Evolutionary conservation across 64 coral and sea anemone genomes (phyloP).

Genomic region (Montipora foliosa): DNA sequence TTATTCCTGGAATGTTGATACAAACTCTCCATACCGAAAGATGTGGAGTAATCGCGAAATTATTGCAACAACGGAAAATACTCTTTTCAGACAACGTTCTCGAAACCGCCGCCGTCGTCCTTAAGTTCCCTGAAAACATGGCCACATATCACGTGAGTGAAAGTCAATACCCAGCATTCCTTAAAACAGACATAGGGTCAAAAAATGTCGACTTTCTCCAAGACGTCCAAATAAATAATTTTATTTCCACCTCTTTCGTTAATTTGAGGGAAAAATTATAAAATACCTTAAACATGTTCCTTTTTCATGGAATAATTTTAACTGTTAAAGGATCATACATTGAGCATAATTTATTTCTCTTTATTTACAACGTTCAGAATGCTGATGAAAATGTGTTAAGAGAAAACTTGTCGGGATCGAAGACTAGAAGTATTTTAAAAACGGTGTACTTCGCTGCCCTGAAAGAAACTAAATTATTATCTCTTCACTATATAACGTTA

Average conservation of each 20-base stretch:
- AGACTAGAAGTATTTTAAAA: background rate
- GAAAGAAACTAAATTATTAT: background rate
- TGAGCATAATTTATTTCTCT: background rate
- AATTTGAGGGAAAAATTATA: background rate
- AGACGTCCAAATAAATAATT: background rate
- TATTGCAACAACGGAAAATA: too few species aligned
- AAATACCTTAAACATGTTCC: background rate
- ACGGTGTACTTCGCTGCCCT: background rate
- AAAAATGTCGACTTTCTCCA: background rate
- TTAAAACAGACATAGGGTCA: too few species aligned
- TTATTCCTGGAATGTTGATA: too few species aligned
- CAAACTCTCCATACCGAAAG: too few species aligned
- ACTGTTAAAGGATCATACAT: background rate
- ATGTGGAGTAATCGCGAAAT: too few species aligned
- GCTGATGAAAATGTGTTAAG: background rate
- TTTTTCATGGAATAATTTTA: background rate
- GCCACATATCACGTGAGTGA: too few species aligned
- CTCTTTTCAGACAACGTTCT: too few species aligned
- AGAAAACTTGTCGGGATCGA: background rate
- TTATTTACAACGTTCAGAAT: background rate
- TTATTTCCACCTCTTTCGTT: background rate
- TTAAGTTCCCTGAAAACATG: too few species aligned
- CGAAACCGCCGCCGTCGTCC: too few species aligned
- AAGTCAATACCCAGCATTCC: too few species aligned
- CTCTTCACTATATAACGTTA: background rate